Base-by-base conservation (phyloP, 2,797 vertebrate genomes). In the Merluccius polli region DNA sequence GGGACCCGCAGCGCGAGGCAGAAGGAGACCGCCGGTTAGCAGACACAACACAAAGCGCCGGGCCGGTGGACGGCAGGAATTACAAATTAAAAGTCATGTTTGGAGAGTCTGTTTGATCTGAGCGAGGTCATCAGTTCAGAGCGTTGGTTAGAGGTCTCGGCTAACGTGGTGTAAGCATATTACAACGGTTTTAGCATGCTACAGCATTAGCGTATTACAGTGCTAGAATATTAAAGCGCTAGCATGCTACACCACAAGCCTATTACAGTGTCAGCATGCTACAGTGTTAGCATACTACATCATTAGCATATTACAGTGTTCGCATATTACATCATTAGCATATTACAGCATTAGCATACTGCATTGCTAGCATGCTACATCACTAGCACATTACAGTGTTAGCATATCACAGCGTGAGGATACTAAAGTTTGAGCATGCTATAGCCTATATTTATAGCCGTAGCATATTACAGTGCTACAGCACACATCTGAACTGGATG, bases 91-190 rank as follows among this genome's bases (percentile, higher is more conserved):
- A 90, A 74, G 84, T 63, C 77, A 86, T 79, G 82, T 87, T 85
- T 86, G 70, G 82, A 70, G 82, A 83, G 87, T 89, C 59, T 72
- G 81, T 87, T 87, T 88, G 83, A 88, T 86, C 83, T 38, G 75
- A 72, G 71, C 48, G n/a, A 74, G 77, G 73, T 75, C 70, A 71
- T 77, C 63, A 27, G 44, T 27, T 71, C 72, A 48, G 68, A 72
- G 74, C 65, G 52, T 79, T 78, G 73, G 76, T 82, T 48, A 75
- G 75, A 63, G 73, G 79, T 48, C 71, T 72, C 52, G 4, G 52
- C 52, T 59, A 59, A 59, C 21, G 5, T 9, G 21, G 21, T 8
- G 52, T 59, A n/a, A 59, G 52, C 52, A 24, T 21, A 52, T 59
- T 24, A 59, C 52, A 59, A n/a, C 0, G 6, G 48, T 52, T 52